Conservation (phyloP, 2,888 invertebrate species). For the Oeneis ivallda region DNA sequence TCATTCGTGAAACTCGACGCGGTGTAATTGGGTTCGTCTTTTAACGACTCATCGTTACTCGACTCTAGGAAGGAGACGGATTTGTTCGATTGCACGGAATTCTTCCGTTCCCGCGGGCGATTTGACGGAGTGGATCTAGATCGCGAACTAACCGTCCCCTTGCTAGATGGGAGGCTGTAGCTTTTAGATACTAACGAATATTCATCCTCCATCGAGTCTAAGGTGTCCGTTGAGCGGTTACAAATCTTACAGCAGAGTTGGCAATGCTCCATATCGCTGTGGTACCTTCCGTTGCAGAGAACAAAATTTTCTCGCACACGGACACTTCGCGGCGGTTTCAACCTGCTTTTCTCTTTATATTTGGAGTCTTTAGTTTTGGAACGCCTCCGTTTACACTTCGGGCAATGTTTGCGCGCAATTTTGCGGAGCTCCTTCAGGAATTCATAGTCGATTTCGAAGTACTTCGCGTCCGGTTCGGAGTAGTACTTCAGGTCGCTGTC, state of each 20-base stretch:
- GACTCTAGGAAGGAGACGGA: constrained; percentile 77
- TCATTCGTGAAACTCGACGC: constrained; percentile 79
- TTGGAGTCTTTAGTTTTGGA: constrained; percentile 44
- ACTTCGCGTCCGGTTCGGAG: constrained; percentile 76
- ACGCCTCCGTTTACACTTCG: constrained; percentile 61
- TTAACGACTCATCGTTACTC: constrained; percentile 65
- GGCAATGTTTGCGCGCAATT: constrained; percentile 72
- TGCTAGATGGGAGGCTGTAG: constrained; percentile 57
- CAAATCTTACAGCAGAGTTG: constrained; percentile 67
- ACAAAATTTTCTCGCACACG: constrained; percentile 55
- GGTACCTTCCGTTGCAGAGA: constrained; percentile 67
- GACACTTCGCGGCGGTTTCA: constrained; percentile 44
- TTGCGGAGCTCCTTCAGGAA: constrained; percentile 72
- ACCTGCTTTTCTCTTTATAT: constrained; percentile 44
- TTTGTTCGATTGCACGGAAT: constrained; percentile 74
- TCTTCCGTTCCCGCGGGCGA: constrained; percentile 58
- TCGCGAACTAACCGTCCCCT: constrained; percentile 45
- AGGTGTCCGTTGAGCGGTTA: constrained; percentile 66
- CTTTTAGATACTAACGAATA: constrained; percentile 67
- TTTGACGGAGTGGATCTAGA: constrained; percentile 52
- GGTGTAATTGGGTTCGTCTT: constrained; percentile 76
- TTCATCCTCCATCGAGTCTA: constrained; percentile 69
- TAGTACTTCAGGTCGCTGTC: constrained; percentile 68
- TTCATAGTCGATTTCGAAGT: constrained; percentile 78
- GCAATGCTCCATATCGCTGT: constrained; percentile 68